A percentile compares a stretch with the other conserved stretches of the same genome.
Conservation (phyloP, 2,888 invertebrate genomes). For the Rhagonycha lutea region DNA sequence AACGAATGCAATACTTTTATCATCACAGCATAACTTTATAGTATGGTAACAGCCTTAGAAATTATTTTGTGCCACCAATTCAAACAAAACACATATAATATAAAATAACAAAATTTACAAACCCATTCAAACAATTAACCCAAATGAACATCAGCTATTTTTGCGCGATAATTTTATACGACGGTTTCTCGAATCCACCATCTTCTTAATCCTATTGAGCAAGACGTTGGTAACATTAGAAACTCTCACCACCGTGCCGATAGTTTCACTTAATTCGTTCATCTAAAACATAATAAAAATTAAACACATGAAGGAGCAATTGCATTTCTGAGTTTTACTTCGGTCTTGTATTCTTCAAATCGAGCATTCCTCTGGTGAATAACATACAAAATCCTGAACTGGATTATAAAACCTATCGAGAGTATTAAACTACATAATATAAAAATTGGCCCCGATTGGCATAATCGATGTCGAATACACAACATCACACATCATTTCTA, state of each 20-base stretch:
- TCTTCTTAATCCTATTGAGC: constrained; percentile 23
- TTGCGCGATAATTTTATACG: constrained; percentile 22
- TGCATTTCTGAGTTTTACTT: constrained; percentile 42
- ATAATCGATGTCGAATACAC: constrained; percentile 39
- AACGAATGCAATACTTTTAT: not conserved
- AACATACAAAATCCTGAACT: constrained; percentile 56
- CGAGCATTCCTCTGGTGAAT: constrained; percentile 56
- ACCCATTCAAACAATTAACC: not conserved
- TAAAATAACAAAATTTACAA: not conserved
- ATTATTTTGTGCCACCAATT: not conserved
- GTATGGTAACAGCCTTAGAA: not conserved
- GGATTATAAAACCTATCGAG: constrained; percentile 52
- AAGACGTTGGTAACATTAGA: constrained; percentile 41
- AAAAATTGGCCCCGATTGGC: constrained; percentile 41
- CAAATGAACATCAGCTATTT: constrained; percentile 27
- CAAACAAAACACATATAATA: not conserved
- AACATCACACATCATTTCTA: constrained; percentile 36
- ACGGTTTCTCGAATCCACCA: constrained; percentile 7
- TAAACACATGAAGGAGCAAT: not conserved
- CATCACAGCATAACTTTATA: constrained; percentile 1
- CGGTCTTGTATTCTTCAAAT: constrained; percentile 55
- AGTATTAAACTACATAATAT: constrained; percentile 41
- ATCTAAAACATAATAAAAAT: constrained; percentile 43
- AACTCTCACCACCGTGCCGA: constrained; percentile 49
- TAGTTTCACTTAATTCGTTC: constrained; percentile 52